Evolutionary conservation across 1,140 invertebrate genomes (phyloP).

Genomic region (Aricia agestis): DNA sequence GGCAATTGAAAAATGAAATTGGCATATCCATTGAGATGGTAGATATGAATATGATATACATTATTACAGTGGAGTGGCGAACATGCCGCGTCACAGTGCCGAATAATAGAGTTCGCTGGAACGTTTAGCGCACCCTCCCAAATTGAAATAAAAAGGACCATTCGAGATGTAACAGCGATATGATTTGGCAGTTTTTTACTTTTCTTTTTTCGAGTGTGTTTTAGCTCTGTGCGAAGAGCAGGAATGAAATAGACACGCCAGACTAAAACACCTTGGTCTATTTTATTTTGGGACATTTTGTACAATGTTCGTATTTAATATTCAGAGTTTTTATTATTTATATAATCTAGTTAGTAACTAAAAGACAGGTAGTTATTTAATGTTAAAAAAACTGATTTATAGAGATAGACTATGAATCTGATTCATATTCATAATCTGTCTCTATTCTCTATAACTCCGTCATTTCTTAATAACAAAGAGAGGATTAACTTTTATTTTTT

Average conservation of each 20-base stretch:
- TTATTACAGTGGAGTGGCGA: slow-evolving; percentile 64
- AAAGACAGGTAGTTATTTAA: no score
- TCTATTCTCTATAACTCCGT: no score
- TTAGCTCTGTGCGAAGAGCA: slow-evolving; percentile 49
- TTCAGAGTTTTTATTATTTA: no score
- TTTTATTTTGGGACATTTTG: not conserved
- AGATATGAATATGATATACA: slow-evolving; percentile 75
- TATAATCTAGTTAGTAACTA: no score
- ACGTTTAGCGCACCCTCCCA: slow-evolving; percentile 73
- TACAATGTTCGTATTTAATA: no score
- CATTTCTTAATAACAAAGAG: no score
- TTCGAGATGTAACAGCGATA: slow-evolving; percentile 73
- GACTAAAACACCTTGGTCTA: slow-evolving; percentile 24
- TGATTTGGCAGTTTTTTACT: slow-evolving; percentile 72
- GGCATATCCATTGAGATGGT: slow-evolving; percentile 67
- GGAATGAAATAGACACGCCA: slow-evolving; percentile 41
- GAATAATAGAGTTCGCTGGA: slow-evolving; percentile 72
- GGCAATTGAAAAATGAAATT: slow-evolving; percentile 44
- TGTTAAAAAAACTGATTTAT: no score
- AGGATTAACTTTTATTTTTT: no score
- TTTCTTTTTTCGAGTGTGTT: slow-evolving; percentile 56
- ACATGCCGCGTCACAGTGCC: slow-evolving; percentile 66
- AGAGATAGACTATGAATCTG: no score
- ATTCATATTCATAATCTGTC: no score
- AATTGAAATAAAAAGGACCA: slow-evolving; percentile 73